A percentile compares a stretch with the other conserved stretches of the same genome.
Conservation (phyloP, 2,113 vertebrate species). For the Ochotona curzoniae region DNA sequence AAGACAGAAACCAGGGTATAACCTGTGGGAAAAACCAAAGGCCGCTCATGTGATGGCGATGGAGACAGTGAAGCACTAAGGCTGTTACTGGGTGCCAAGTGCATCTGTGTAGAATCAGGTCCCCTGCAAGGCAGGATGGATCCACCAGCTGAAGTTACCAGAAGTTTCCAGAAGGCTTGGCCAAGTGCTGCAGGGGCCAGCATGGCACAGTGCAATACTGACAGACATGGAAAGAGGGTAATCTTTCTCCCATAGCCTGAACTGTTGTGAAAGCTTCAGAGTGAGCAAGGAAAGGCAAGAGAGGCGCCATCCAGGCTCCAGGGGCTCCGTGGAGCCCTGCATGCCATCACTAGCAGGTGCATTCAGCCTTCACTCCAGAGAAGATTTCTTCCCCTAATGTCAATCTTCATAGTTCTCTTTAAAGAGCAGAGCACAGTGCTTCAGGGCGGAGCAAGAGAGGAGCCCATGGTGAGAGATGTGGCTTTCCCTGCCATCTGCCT, state of each 20-base stretch:
- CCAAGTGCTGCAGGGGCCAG: not conserved
- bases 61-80: not conserved
- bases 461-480: not conserved
- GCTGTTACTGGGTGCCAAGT: not conserved
- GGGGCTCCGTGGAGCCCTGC: not conserved
- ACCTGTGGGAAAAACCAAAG: not conserved
- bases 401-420: constrained; percentile 78
- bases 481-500: not conserved
- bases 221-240: not conserved
- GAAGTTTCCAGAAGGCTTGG: too few species aligned
- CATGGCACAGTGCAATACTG: not conserved
- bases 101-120: not conserved
- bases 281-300: not conserved
- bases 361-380: constrained; percentile 64
- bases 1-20: not conserved
- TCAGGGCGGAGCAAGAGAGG: constrained; percentile 27
- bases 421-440: constrained; percentile 71
- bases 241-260: not conserved
- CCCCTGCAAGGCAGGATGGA: not conserved
- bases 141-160: not conserved
- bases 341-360: constrained; percentile 54
- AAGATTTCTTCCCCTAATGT: constrained; percentile 78
- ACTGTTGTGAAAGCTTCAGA: not conserved
- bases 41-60: not conserved
- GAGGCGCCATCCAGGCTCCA: not conserved